Evolutionary conservation across 2,797 vertebrate genomes (phyloP).

Genomic region (Myotis myotis): DNA sequence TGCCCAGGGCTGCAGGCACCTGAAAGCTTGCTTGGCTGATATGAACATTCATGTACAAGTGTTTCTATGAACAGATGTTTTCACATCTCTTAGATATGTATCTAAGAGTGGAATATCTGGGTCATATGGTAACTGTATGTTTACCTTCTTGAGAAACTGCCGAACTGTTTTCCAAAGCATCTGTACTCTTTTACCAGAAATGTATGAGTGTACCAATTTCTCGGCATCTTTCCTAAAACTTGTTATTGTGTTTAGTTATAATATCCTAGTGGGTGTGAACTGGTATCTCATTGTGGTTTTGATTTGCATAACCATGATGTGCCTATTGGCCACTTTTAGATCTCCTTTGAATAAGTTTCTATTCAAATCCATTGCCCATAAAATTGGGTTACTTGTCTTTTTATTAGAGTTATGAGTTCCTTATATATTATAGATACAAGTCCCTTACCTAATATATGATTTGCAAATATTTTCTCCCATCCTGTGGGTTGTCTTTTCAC

Average conservation of each 20-base stretch:
- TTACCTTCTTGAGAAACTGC: not conserved
- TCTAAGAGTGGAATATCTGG: not conserved
- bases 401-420: not conserved
- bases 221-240: not conserved
- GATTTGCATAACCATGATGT: not conserved
- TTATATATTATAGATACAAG: not conserved
- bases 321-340: not conserved
- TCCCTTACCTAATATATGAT: not conserved
- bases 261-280: not conserved
- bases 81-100: not conserved
- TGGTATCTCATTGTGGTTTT: not conserved
- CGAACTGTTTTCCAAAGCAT: not conserved
- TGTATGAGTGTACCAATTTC: not conserved
- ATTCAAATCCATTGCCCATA: not conserved
- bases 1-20: not conserved
- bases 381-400: not conserved
- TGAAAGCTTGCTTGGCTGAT: not conserved
- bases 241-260: not conserved
- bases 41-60: not conserved
- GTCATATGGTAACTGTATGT: not conserved
- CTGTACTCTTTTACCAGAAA: not conserved
- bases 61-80: not conserved
- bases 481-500: not conserved
- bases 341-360: not conserved
- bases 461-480: not conserved